Percentiles rank a stretch among this genome's conserved stretches.
phyloP scores from a whole-genome alignment of 1,140 invertebrate genomes.

The Portunus trituberculatus region DNA sequence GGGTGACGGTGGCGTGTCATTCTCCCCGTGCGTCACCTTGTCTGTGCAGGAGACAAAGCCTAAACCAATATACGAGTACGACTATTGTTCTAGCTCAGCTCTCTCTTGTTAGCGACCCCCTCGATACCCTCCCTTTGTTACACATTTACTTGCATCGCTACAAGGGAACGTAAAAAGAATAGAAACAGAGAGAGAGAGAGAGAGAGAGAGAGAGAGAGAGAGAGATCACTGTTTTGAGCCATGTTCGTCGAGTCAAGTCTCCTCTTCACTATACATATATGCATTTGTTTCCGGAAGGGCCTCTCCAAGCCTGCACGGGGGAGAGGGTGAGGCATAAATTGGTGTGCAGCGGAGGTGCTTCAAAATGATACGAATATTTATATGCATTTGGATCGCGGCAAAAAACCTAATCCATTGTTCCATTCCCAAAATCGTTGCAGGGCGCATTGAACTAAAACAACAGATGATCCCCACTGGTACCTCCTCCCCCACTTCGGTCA shows the following conservation, averaged over 20 bases:
- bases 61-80: not conserved
- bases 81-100: not conserved
- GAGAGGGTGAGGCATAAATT: not conserved
- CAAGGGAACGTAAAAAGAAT: not conserved
- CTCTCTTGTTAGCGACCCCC: not conserved
- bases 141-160: not conserved
- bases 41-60: not conserved
- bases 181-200: not conserved
- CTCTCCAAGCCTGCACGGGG: not conserved
- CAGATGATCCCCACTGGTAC: not conserved
- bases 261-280: constrained; percentile 14
- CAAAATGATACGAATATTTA: constrained; percentile 14
- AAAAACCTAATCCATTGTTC: not conserved
- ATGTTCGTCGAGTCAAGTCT: not conserved
- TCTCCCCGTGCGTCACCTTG: not conserved
- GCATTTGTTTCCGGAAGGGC: not conserved
- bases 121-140: not conserved
- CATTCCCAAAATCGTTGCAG: not conserved
- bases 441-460: not conserved
- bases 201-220: constrained; percentile 11
- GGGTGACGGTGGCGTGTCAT: not conserved
- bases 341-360: not conserved
- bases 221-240: not conserved
- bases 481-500: not conserved
- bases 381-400: not conserved